phyloP scores from a whole-genome alignment of 2,797 vertebrate species.

The Poeciliopsis presidionis region DNA sequence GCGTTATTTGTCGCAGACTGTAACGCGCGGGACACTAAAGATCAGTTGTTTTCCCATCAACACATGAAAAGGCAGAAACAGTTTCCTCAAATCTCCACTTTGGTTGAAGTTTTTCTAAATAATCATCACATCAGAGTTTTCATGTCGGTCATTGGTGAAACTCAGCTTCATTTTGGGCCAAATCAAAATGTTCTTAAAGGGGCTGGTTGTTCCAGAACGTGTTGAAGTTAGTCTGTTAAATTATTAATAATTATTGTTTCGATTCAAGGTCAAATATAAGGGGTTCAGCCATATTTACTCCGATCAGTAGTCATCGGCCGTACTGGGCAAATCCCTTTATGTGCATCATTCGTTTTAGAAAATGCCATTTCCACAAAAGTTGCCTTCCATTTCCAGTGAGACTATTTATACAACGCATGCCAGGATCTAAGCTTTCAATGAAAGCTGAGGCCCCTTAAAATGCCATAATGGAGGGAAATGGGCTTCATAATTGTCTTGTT shows the following conservation, averaged over 20 bases:
- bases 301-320: not conserved
- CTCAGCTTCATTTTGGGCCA: no score
- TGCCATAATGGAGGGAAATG: slow-evolving; percentile 75
- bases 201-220: no score
- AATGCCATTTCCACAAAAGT: slow-evolving; percentile 16
- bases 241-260: not conserved
- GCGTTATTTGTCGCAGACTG: not conserved
- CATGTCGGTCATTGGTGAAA: no score
- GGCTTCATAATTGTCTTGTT: slow-evolving; percentile 75
- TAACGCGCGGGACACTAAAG: no score
- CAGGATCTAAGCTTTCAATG: slow-evolving; percentile 42
- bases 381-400: slow-evolving; percentile 12
- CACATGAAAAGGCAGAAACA: no score
- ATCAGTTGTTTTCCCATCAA: no score
- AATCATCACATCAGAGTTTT: no score
- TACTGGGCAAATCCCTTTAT: slow-evolving; percentile 3
- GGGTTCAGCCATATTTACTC: slow-evolving; percentile 1
- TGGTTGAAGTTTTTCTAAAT: no score
- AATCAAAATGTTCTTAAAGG: no score
- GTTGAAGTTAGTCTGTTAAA: no score
- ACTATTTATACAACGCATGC: slow-evolving; percentile 17
- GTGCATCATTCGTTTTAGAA: slow-evolving; percentile 4
- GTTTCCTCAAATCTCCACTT: no score
- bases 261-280: slow-evolving; percentile 10
- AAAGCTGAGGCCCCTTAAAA: slow-evolving; percentile 65